Percentiles rank a stretch among this genome's conserved stretches.
These are phyloP conservation scores for Lepus americanus DNA, from an alignment of 2,113 vertebrate species.

Conservation along the genomic window DNA sequence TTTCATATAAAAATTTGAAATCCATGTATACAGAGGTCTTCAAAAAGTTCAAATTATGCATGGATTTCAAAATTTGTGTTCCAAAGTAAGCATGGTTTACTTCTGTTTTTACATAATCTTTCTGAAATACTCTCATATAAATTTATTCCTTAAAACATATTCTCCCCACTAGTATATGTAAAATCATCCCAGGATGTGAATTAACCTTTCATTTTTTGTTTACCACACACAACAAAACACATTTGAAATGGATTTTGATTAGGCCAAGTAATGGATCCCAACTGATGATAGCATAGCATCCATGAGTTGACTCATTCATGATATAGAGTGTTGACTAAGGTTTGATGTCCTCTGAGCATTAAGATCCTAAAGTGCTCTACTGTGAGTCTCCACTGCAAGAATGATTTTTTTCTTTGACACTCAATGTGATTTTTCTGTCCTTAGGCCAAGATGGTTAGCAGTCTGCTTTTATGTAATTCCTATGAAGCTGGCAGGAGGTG, in stretches of 20 bases:
- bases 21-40: too few species aligned
- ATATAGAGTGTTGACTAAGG: neutral
- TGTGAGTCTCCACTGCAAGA: conserved; percentile 49
- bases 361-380: neutral
- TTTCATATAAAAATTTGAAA: too few species aligned
- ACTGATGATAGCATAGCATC: neutral
- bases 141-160: neutral
- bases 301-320: neutral
- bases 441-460: conserved; percentile 54
- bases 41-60: too few species aligned
- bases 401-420: conserved; percentile 52
- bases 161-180: neutral
- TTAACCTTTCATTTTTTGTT: conserved; percentile 42
- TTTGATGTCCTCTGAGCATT: neutral
- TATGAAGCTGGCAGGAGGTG: conserved; percentile 69
- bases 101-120: too few species aligned
- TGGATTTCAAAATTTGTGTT: too few species aligned
- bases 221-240: neutral
- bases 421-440: conserved; percentile 60
- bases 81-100: too few species aligned
- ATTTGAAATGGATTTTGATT: conserved; percentile 44
- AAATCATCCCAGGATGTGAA: neutral
- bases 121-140: neutral
- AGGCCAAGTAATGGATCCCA: neutral
- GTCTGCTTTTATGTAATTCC: conserved; percentile 74